A percentile compares a stretch with the other conserved stretches of the same genome.
Conservation (phyloP, 2,888 invertebrate species). For the Macrosoma leucophasiata region DNA sequence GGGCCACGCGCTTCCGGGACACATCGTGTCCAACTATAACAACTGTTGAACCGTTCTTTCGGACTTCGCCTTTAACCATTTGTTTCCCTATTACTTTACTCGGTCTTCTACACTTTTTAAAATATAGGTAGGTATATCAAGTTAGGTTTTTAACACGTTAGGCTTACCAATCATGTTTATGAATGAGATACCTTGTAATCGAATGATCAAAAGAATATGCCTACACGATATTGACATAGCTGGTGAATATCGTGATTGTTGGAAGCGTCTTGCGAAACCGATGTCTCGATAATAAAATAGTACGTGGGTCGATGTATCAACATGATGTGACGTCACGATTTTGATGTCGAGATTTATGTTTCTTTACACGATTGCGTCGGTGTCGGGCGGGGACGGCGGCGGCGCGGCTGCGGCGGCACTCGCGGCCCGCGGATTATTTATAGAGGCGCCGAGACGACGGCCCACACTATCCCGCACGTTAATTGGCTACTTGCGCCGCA, state of each 20-base stretch:
- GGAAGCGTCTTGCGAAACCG: slow-evolving; percentile 22
- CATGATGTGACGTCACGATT: slow-evolving; percentile 39
- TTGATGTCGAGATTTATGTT: slow-evolving; percentile 44
- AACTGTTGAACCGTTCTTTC: no score
- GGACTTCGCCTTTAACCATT: no score
- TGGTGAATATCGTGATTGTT: slow-evolving; percentile 20
- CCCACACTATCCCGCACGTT: slow-evolving; percentile 63
- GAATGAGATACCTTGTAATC: no score
- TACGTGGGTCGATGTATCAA: slow-evolving; percentile 37
- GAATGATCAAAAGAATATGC: no score
- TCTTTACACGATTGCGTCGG: slow-evolving; percentile 39
- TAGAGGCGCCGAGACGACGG: slow-evolving; percentile 67
- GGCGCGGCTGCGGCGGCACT: slow-evolving; percentile 37
- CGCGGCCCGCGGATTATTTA: slow-evolving; percentile 48
- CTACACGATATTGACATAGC: slow-evolving; percentile 13
- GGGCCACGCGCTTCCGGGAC: slow-evolving; percentile 57
- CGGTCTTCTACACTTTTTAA: no score
- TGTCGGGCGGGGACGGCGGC: slow-evolving; percentile 45
- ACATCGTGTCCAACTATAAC: no score
- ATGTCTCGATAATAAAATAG: slow-evolving; percentile 34
- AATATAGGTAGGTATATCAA: no score
- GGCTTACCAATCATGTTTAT: no score
- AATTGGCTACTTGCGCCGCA: slow-evolving; percentile 68
- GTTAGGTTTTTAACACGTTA: no score
- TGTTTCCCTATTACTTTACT: no score